Evolutionary conservation across 1,140 invertebrate genomes (phyloP).

Genomic region (Acromyrmex echinatior): DNA sequence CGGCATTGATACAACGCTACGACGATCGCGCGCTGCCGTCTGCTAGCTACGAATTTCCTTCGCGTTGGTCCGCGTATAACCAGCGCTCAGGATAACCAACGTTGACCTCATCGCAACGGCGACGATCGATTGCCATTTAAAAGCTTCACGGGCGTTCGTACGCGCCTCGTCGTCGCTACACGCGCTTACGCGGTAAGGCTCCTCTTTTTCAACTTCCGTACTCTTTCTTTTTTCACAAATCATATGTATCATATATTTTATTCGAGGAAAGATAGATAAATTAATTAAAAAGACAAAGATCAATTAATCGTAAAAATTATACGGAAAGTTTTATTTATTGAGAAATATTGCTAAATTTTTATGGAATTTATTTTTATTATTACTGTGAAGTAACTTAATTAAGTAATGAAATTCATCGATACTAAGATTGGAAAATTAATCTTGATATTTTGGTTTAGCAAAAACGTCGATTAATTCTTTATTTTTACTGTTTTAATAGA

Average conservation of each 20-base stretch:
- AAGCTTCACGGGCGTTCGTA: conserved; percentile 57
- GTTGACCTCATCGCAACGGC: conserved; percentile 58
- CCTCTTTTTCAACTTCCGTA: not conserved
- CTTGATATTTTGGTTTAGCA: not conserved
- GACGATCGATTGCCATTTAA: conserved; percentile 62
- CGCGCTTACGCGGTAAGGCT: conserved; percentile 44
- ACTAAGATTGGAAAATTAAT: not conserved
- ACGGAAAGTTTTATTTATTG: not conserved
- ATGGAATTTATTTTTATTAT: conserved; percentile 9
- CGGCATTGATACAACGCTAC: not conserved
- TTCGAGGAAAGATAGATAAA: not conserved
- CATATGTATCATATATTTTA: too few relatives aligned
- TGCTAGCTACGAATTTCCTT: not conserved
- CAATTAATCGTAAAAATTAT: not conserved
- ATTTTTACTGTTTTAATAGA: not conserved
- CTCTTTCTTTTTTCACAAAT: not conserved
- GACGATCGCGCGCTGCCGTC: not conserved
- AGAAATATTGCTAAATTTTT: not conserved
- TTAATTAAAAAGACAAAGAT: not conserved
- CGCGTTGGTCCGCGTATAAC: conserved; percentile 35
- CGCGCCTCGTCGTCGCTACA: conserved; percentile 49
- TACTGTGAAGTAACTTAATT: not conserved
- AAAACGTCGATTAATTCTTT: not conserved
- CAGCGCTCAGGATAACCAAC: conserved; percentile 38
- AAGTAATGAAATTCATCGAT: not conserved